A percentile compares a stretch with the other conserved stretches of the same genome.
These are phyloP conservation scores for Phaetusa simplex DNA, from an alignment of 2,113 vertebrate species.

Conservation along the genomic window DNA sequence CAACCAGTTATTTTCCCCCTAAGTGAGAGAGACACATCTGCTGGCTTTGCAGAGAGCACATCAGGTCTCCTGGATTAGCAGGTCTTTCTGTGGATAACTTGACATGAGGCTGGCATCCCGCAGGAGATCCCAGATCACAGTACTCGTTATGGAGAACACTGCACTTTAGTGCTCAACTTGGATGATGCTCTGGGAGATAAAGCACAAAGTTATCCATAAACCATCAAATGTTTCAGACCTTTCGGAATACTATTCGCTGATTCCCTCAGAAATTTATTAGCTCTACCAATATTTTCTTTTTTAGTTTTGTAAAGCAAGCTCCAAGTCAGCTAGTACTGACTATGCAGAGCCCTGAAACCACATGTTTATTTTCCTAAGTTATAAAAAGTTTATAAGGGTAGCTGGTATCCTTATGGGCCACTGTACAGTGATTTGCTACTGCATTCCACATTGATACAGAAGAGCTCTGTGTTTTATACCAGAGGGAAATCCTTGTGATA, in stretches of 20 bases:
- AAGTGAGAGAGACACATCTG: background rate
- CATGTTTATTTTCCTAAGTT: constrained; percentile 85
- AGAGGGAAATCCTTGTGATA: constrained; percentile 70
- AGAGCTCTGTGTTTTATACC: constrained; percentile 76
- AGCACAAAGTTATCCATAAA: constrained; percentile 50
- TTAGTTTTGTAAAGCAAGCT: constrained; percentile 73
- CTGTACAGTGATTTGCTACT: constrained; percentile 76
- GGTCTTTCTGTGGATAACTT: constrained; percentile 16
- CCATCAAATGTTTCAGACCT: constrained; percentile 45
- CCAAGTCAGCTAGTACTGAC: constrained; percentile 64
- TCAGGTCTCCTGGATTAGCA: constrained; percentile 34
- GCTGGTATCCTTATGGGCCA: constrained; percentile 78
- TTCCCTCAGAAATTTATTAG: constrained; percentile 76
- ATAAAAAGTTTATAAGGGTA: constrained; percentile 84
- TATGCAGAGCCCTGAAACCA: constrained; percentile 81
- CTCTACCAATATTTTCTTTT: constrained; percentile 77
- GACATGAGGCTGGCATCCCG: background rate
- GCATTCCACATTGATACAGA: constrained; percentile 80
- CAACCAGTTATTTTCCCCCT: background rate
- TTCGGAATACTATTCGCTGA: constrained; percentile 52
- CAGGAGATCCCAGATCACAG: constrained; percentile 8
- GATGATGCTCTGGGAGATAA: constrained; percentile 39
- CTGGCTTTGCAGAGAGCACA: background rate
- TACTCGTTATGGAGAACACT: constrained; percentile 1
- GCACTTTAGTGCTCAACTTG: constrained; percentile 19